These are phyloP conservation scores for Gavialis gangeticus DNA, from an alignment of 2,113 vertebrate species.

Conservation along the genomic window DNA sequence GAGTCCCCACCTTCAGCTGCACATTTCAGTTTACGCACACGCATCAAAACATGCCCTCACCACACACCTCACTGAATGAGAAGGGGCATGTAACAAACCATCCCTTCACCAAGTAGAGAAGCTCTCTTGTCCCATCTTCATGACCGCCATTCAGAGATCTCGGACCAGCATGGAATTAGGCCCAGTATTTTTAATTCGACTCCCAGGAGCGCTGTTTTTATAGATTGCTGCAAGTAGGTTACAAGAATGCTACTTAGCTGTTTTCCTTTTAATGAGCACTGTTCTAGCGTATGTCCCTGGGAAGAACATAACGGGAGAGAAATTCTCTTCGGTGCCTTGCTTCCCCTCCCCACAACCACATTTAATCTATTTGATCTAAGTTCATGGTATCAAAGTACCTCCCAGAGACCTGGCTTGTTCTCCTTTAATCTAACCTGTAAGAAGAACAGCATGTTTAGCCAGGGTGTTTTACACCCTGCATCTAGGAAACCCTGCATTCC, in stretches of 20 bases:
- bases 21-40: not conserved
- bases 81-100: not conserved
- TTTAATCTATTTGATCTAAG: not conserved
- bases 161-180: not conserved
- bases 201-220: not conserved
- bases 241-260: not conserved
- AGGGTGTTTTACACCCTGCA: not conserved
- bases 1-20: not conserved
- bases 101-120: not conserved
- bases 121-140: not conserved
- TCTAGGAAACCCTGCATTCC: rapidly evolving
- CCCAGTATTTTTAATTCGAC: not conserved
- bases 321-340: not conserved
- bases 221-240: rapidly evolving
- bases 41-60: not conserved
- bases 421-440: not conserved
- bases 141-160: not conserved
- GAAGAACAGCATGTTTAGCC: not conserved
- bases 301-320: not conserved
- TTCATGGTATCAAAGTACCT: not conserved
- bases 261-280: not conserved
- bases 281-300: not conserved
- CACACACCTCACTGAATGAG: not conserved
- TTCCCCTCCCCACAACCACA: not conserved
- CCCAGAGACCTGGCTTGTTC: not conserved